These are phyloP conservation scores for Diarsia brunnea DNA, from an alignment of 2,888 invertebrate genomes.

Conservation along the genomic window DNA sequence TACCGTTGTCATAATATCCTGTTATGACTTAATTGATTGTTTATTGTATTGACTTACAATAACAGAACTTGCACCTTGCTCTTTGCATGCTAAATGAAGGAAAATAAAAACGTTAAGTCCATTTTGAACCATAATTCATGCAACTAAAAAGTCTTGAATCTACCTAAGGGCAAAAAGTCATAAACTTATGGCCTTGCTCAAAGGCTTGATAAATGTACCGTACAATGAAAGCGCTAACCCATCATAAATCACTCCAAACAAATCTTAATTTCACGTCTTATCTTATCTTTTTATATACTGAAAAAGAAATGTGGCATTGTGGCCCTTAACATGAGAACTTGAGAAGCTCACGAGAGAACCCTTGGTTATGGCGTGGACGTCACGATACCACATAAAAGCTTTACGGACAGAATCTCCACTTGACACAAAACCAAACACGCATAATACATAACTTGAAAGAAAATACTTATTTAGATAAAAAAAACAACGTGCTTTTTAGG, in stretches of 20 bases:
- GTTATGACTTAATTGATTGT: background rate
- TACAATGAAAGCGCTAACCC: background rate
- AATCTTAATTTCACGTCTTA: constrained; percentile 24
- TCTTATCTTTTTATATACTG: constrained; percentile 22
- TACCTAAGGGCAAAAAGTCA: background rate
- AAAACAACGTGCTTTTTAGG: too few species aligned
- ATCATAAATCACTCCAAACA: constrained; percentile 28
- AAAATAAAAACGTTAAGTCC: too few species aligned
- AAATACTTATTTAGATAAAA: too few species aligned
- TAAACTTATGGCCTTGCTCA: background rate
- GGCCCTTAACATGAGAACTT: constrained; percentile 17
- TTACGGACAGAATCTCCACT: constrained; percentile 10
- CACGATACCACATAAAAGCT: constrained; percentile 1
- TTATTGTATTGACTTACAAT: background rate
- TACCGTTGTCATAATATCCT: background rate
- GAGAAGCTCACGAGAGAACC: constrained; percentile 33
- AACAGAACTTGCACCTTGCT: background rate
- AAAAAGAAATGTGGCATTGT: constrained; percentile 33
- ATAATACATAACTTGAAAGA: background rate
- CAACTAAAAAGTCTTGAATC: too few species aligned
- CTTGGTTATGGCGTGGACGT: background rate
- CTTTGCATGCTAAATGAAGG: too few species aligned
- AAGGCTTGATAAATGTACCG: background rate
- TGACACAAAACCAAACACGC: background rate
- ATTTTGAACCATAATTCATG: too few species aligned